phyloP scores from a whole-genome alignment of 2,113 vertebrate genomes.

The Austrofundulus limnaeus region DNA sequence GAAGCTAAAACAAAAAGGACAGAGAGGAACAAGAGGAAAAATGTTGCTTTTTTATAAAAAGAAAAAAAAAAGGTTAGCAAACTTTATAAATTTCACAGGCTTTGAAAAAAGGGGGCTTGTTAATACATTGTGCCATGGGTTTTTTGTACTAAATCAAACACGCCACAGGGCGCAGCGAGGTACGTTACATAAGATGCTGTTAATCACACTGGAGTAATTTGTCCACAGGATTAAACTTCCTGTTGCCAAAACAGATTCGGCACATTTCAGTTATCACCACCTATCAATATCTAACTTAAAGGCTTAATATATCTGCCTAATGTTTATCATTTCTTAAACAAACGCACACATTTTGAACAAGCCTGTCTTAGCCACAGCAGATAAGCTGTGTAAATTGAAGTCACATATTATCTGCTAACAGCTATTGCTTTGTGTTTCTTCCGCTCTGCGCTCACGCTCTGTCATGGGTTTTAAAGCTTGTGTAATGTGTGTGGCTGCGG shows the following conservation, averaged over 20 bases:
- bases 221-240: not conserved
- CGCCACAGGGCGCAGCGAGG: not conserved
- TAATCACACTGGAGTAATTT: slow-evolving; percentile 9
- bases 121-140: not conserved
- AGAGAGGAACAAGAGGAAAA: too few species aligned
- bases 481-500: slow-evolving; percentile 25
- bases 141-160: not conserved
- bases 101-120: not conserved
- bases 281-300: too few species aligned
- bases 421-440: not conserved
- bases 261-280: not conserved
- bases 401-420: not conserved
- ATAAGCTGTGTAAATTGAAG: not conserved
- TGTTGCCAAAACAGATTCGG: slow-evolving; percentile 2
- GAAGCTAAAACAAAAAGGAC: not conserved
- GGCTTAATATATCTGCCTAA: too few species aligned
- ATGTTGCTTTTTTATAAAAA: too few species aligned
- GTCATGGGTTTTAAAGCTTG: slow-evolving; percentile 23
- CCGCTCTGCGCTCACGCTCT: slow-evolving; percentile 19
- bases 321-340: too few species aligned
- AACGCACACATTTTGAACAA: not conserved
- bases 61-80: too few species aligned
- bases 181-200: slow-evolving; percentile 1
- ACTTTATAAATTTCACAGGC: too few species aligned
- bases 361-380: not conserved